Evolutionary conservation across 1,140 invertebrate genomes (phyloP).

Genomic region (Uloborus diversus): DNA sequence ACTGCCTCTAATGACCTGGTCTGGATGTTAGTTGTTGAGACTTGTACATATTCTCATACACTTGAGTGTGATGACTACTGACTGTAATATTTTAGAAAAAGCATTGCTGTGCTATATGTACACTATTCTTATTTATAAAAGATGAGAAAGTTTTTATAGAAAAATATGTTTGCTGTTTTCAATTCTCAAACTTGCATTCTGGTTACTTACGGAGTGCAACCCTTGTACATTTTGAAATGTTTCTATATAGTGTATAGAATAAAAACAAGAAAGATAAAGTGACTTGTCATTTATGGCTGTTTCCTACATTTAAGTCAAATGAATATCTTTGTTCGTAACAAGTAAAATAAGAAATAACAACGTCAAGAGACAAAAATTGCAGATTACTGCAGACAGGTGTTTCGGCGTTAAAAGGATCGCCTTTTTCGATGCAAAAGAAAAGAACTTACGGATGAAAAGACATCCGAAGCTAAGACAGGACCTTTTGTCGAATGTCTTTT

Average conservation of each 20-base stretch:
- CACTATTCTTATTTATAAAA: slow-evolving; percentile 49
- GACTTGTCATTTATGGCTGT: no score
- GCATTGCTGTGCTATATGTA: slow-evolving; percentile 43
- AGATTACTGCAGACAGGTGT: no score
- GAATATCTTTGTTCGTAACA: no score
- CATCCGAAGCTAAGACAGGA: no score
- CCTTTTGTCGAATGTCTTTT: no score
- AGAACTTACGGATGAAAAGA: no score
- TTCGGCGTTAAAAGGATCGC: no score
- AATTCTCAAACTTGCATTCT: slow-evolving; percentile 23
- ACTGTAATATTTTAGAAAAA: slow-evolving; percentile 43
- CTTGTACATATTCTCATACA: neutral
- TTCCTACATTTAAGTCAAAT: no score
- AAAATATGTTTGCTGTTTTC: slow-evolving; percentile 45
- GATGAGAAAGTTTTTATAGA: slow-evolving; percentile 32
- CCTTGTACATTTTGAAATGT: slow-evolving; percentile 49
- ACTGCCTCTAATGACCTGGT: neutral
- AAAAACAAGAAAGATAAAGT: slow-evolving; percentile 11
- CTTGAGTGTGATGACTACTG: slow-evolving; percentile 12
- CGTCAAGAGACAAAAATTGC: no score
- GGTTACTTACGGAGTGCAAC: slow-evolving; percentile 13
- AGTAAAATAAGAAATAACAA: no score
- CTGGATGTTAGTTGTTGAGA: slow-evolving; percentile 25
- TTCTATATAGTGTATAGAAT: slow-evolving; percentile 54
- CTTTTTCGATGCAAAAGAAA: no score